Evolutionary conservation across 2,888 invertebrate genomes (phyloP).

Genomic region (Amphipyra tragopoginis): DNA sequence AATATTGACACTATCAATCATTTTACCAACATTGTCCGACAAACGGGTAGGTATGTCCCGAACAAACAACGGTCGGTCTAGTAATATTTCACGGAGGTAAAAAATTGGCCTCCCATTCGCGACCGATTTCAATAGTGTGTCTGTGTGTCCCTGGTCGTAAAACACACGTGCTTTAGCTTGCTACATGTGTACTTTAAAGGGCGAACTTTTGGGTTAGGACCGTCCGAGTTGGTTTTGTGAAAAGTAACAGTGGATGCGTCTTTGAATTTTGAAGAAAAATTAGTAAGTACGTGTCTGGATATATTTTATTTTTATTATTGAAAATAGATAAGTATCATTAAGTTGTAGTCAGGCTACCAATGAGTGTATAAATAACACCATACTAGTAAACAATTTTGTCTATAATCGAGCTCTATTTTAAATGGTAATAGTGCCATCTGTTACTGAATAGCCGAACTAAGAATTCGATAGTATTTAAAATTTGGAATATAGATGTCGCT

Average conservation of each 20-base stretch:
- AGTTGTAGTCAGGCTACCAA: no score
- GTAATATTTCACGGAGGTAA: conserved; percentile 69
- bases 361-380: no score
- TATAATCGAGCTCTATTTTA: no score
- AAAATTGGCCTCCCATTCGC: conserved; percentile 79
- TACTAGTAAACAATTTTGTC: no score
- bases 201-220: conserved; percentile 85
- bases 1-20: conserved; percentile 75
- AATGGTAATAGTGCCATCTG: conserved; percentile 59
- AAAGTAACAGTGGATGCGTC: conserved; percentile 66
- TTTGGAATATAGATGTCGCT: conserved; percentile 56
- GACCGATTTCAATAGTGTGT: conserved; percentile 81
- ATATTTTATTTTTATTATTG: no score
- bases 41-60: conserved; percentile 58
- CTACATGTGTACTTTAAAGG: conserved; percentile 86
- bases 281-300: no score
- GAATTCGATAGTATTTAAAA: conserved; percentile 8
- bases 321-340: no score
- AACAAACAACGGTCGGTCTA: conserved; percentile 61
- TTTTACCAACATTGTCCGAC: conserved; percentile 68
- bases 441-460: conserved; percentile 57
- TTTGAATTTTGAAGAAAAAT: neutral
- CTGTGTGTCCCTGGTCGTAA: conserved; percentile 79
- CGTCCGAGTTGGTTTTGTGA: conserved; percentile 74
- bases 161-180: conserved; percentile 85